Base-by-base conservation (phyloP, 2,797 vertebrate species). In the Chelmon rostratus region DNA sequence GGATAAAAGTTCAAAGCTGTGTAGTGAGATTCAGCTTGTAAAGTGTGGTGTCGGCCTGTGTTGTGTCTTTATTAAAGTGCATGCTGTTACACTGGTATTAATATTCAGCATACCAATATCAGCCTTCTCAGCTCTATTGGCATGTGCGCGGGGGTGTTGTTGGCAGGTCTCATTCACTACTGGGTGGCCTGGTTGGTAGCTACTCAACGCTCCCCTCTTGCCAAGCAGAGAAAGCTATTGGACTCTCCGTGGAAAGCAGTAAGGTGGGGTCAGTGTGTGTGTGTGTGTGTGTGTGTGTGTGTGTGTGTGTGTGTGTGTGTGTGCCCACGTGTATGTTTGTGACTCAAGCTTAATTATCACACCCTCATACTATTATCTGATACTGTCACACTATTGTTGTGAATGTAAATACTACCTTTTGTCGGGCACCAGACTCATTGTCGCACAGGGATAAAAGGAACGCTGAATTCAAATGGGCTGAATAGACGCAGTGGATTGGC, bases 211-310 rank as follows among this genome's bases (percentile, higher is more conserved):
- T 78, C 47, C 10, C 58, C 53, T 84, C 83, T 77, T 91, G 91
- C 88, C 90, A 92, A 89, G 79, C 73, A 84, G 63, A 95, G 94
- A 94, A 86, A 70, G 50, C 92, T 81, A 90, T 94, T 96, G 84
- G 83, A 78, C 78, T 74, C 49, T 67, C 38, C 1, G 28, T 68
- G 59, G 70, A 79, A 70, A 73, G 79, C 77, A 68, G 44, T 64
- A 67, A 85, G 73, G 78, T 84, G 76, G 63, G 65, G 70, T 82
- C 49, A 76, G 54, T 16, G 62, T 57, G 69, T 85, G 73, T 61
- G 58, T 73, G 57, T 66, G 23, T 37, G n/a, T 25, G 33, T 25
- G 46, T 66, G 46, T 67, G 42, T 77, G 59, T 76, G 54, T 62
- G 5, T 67, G 52, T 35, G 18, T 49, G 63, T 38, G 38, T 50